Evolutionary conservation across 1,140 invertebrate genomes (phyloP), one percentile per base, ranked within the genome.

Genomic region (Paraescarpia echinospica): DNA sequence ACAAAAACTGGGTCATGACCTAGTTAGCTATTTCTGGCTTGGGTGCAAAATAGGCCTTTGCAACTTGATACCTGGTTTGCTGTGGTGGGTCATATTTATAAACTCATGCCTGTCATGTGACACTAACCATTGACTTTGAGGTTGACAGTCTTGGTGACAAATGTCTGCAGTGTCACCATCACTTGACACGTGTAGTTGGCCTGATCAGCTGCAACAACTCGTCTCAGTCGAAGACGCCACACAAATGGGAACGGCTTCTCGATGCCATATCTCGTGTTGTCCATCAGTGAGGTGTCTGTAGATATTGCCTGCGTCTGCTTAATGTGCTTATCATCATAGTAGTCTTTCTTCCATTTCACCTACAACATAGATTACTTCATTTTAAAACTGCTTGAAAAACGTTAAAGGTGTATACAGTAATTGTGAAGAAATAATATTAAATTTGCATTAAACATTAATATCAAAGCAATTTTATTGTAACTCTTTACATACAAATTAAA

Each of bases 91-190:
- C n/a, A n/a, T 41, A 41, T 41, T 41, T 41, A 41, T 41, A 41
- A 41, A 41, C 12, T 41, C 12, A 12, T 41, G 41, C 12, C 41
- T 41, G 12, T 41, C 41, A 41, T 41, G 41, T 41, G 12, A 41
- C 41, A 77, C 59, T 77, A 18, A 77, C 59, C 59, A 77, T 77
- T 77, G 4, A 77, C 59, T 77, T 27, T 77, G 59, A 77, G 59
- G 59, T 77, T 77, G 59, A 77, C 59, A 77, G 59, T 77, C 59
- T 77, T 77, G 59, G 59, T 77, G 59, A 77, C 59, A 77, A 77
- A 77, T 27, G 59, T 77, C 27, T 77, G 59, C 59, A 77, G 27
- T 77, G 59, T 77, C 59, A 77, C 59, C 59, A 77, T 77, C 59
- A 77, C 59, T 77, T 77, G 59, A 77, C 59, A 77, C 27, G 59